These are phyloP conservation scores for Drosophila kikkawai DNA, from an alignment of 1,140 invertebrate species.

Conservation along the genomic window DNA sequence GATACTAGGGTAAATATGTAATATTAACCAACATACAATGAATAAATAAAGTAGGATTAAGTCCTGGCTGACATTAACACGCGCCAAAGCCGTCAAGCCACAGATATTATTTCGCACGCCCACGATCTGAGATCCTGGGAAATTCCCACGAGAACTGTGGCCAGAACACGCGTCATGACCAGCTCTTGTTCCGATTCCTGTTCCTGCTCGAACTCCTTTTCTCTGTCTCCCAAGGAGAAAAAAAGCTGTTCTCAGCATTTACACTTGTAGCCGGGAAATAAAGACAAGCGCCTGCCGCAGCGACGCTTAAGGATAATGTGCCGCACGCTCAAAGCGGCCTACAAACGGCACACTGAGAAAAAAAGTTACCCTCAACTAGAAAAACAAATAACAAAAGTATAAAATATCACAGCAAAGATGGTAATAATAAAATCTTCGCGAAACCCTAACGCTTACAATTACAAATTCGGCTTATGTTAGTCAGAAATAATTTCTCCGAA, in stretches of 20 bases:
- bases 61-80: slow-evolving; percentile 15
- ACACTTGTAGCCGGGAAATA: slow-evolving; percentile 64
- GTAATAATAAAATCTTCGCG: no score
- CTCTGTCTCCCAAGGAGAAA: slow-evolving; percentile 8
- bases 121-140: slow-evolving; percentile 47
- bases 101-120: slow-evolving; percentile 60
- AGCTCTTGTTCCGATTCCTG: background rate
- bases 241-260: slow-evolving; percentile 66
- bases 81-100: slow-evolving; percentile 14
- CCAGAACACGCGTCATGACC: slow-evolving; percentile 43
- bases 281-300: slow-evolving; percentile 60
- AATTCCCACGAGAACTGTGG: slow-evolving; percentile 71
- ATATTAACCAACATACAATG: background rate
- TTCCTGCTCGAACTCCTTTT: slow-evolving; percentile 9
- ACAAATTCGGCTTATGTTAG: no score
- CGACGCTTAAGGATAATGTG: slow-evolving; percentile 78
- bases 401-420: no score
- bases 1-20: no score
- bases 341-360: slow-evolving; percentile 20
- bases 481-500: background rate
- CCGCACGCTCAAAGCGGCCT: slow-evolving; percentile 60
- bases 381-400: no score
- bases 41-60: slow-evolving; percentile 6
- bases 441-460: no score
- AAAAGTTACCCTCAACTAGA: background rate